Evolutionary conservation across 1,140 invertebrate species (phyloP).

Genomic region (Brachionus plicatilis): DNA sequence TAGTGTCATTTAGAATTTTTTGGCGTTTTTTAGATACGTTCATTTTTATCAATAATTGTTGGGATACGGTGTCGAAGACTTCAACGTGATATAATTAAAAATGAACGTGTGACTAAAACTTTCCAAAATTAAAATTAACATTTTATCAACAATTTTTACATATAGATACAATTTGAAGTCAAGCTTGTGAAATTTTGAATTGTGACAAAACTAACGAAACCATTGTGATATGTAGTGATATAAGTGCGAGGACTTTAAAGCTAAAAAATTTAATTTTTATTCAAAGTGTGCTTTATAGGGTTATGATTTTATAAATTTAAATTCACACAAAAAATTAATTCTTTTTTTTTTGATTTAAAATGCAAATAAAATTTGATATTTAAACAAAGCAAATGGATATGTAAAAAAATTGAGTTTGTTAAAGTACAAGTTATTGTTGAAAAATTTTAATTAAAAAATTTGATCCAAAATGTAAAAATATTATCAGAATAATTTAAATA

Average conservation of each 20-base stretch:
- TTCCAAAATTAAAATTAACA: background rate
- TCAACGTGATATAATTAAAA: background rate
- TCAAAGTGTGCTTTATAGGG: no score
- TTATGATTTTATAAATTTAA: no score
- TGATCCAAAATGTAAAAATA: no score
- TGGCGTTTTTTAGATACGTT: slow-evolving; percentile 6
- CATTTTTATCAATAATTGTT: background rate
- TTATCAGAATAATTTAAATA: no score
- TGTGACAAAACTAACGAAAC: slow-evolving; percentile 8
- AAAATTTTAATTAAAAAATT: no score
- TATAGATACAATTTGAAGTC: background rate
- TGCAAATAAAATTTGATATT: no score
- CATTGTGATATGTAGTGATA: background rate
- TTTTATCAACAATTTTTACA: background rate
- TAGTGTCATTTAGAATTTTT: slow-evolving; percentile 12
- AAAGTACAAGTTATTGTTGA: no score
- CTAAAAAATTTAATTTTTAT: background rate
- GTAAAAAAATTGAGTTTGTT: no score
- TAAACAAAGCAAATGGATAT: no score
- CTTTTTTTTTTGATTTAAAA: no score
- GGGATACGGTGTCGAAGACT: background rate
- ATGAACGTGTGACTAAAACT: background rate
- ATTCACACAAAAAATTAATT: no score
- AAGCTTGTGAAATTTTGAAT: background rate
- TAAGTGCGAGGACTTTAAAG: background rate